Conservation (phyloP, 1,140 invertebrate species). For the Conus ventricosus region DNA sequence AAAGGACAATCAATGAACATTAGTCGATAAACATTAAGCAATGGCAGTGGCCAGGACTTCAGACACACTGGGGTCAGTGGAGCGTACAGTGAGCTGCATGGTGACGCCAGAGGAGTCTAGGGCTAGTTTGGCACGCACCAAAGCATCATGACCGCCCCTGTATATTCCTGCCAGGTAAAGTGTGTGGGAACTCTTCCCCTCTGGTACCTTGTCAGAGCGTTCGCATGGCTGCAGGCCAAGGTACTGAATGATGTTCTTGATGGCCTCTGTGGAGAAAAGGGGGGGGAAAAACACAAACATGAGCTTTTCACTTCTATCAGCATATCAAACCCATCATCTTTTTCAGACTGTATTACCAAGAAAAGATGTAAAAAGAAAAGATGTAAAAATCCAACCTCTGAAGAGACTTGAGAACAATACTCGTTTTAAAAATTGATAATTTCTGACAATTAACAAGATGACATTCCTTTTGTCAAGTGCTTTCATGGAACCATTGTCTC, state of each 20-base stretch:
- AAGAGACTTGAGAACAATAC: too few species aligned
- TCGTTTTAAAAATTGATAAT: too few species aligned
- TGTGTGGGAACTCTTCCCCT: slow-evolving; percentile 88
- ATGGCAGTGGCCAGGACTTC: slow-evolving; percentile 83
- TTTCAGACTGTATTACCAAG: not conserved
- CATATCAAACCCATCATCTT: not conserved
- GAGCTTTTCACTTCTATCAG: not conserved
- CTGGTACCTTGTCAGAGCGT: slow-evolving; percentile 87
- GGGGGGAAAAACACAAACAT: not conserved
- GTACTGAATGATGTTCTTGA: slow-evolving; percentile 90
- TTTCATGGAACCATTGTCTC: too few species aligned
- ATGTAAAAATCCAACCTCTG: not conserved
- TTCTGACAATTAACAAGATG: too few species aligned
- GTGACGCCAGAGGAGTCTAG: slow-evolving; percentile 84
- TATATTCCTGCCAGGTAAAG: slow-evolving; percentile 89
- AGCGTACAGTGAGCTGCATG: slow-evolving; percentile 83
- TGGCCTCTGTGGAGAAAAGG: slow-evolving; percentile 81
- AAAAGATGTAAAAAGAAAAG: not conserved
- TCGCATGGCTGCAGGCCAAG: slow-evolving; percentile 92
- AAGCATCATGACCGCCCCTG: slow-evolving; percentile 90
- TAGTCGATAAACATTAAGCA: slow-evolving; percentile 50
- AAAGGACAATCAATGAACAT: too few species aligned
- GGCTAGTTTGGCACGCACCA: slow-evolving; percentile 80
- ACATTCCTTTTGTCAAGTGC: too few species aligned
- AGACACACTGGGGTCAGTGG: slow-evolving; percentile 79